phyloP scores from a whole-genome alignment of 2,113 vertebrate species.

The Cariama cristata region DNA sequence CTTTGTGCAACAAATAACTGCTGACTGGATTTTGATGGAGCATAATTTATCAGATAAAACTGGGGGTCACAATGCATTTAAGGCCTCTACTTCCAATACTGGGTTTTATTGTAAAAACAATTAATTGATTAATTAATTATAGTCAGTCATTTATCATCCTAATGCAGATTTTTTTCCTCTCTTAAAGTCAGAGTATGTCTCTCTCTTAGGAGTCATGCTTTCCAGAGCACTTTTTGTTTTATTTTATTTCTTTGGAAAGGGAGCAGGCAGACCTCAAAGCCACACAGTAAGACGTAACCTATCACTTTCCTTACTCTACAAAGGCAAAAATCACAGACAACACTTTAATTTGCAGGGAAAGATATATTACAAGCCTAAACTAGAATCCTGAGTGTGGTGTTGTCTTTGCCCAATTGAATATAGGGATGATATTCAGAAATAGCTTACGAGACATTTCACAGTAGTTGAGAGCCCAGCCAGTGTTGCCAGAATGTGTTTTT shows the following conservation, averaged over 20 bases:
- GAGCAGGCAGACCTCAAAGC: background rate
- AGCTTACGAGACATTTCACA: background rate
- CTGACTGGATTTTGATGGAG: conserved; percentile 45
- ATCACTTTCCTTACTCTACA: background rate
- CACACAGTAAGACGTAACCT: background rate
- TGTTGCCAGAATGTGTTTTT: background rate
- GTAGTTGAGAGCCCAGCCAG: background rate
- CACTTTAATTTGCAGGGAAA: background rate
- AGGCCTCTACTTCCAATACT: conserved; percentile 13
- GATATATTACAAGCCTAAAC: background rate
- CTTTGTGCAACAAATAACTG: conserved; percentile 48
- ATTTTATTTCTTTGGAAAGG: conserved; percentile 3
- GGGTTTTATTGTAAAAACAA: conserved; percentile 55
- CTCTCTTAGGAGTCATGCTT: background rate
- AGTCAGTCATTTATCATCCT: conserved; percentile 44
- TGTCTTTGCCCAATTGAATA: background rate
- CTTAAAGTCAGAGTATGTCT: background rate
- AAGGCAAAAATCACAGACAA: background rate
- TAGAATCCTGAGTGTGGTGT: background rate
- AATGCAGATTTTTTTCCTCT: conserved; percentile 25
- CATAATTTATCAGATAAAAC: conserved; percentile 64
- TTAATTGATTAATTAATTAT: conserved; percentile 74
- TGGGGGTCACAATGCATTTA: conserved; percentile 41
- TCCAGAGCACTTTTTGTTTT: conserved; percentile 6
- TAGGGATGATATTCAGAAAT: background rate